Evolutionary conservation across 2,113 vertebrate species (phyloP), one percentile per base, ranked within the genome.

Genomic region (Acrocephalus arundinaceus): DNA sequence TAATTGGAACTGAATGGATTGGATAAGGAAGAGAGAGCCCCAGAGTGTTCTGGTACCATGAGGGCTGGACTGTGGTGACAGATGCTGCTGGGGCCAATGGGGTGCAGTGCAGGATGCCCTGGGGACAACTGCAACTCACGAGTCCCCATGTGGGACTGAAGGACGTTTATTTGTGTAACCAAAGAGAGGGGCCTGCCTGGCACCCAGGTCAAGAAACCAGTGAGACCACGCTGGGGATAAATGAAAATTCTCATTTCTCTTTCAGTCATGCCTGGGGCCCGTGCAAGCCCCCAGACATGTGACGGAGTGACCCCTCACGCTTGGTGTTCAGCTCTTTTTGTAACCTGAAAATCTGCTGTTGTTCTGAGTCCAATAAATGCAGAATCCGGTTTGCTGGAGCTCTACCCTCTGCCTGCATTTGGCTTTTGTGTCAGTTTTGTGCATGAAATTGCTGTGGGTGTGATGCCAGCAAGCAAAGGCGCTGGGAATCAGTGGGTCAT

Each of bases 341-440:
- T 97, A 95, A 97, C 75, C 94, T 90, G 96, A 82, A 68, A 97
- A 88, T 66, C 93, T 89, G 85, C 89, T 94, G 91, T 95, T 95
- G 96, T 93, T 97, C 93, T 89, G 43, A 97, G 96, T 97, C 93
- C 87, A 96, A 93, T 97, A 96, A 97, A 97, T 84, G 78, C 90
- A 96, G 89, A 97, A 90, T 74, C 65, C 22, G 20, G n/a, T 96
- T 97, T 94, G 96, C 80, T 96, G 93, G 90, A 75, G 63, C 80
- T 7, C 63, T n/a, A 78, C 45, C 48, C 52, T 78, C 2, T 39
- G 52, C 37, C n/a, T 72, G 65, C 25, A 4, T 90, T 88, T 93
- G 94, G 96, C 92, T 94, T 90, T 85, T 28, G 46, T 87, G 75
- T 95, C 41, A 18, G 41, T 95, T 86, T 23, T 14, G 31, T 79